These are phyloP conservation scores for Agrochola litura DNA, from an alignment of 2,888 invertebrate genomes.

Conservation along the genomic window DNA sequence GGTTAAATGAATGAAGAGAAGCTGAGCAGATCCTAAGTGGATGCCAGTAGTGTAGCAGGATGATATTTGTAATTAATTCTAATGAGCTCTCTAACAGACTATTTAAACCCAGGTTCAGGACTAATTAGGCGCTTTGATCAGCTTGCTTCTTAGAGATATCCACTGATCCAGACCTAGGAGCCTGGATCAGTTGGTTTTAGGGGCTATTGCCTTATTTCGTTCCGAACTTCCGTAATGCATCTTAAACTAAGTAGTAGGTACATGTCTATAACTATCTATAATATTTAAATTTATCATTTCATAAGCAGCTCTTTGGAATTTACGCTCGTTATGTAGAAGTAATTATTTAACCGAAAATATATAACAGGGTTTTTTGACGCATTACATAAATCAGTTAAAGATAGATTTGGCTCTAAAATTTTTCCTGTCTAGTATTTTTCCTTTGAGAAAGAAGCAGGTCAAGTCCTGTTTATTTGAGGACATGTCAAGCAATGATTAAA, in stretches of 20 bases:
- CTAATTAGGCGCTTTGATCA: neutral
- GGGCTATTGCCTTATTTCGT: neutral
- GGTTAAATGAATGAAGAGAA: neutral
- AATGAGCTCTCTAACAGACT: neutral
- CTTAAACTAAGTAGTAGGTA: neutral
- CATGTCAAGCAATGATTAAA: constrained; percentile 26
- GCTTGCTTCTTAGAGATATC: neutral
- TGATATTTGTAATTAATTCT: neutral
- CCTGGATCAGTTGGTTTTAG: neutral
- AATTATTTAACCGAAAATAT: constrained; percentile 16
- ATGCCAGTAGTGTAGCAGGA: neutral
- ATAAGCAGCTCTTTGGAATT: constrained; percentile 26
- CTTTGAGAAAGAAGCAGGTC: constrained; percentile 33
- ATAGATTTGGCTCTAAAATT: neutral
- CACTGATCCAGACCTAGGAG: neutral
- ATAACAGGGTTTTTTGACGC: constrained; percentile 29
- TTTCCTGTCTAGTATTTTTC: constrained; percentile 41
- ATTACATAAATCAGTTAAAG: constrained; percentile 30
- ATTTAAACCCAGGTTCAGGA: too few species aligned
- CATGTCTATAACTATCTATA: neutral
- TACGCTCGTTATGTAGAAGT: constrained; percentile 17
- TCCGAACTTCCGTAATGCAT: neutral
- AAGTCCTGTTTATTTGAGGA: constrained; percentile 40
- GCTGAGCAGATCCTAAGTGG: neutral
- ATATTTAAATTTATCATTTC: neutral